phyloP scores from a whole-genome alignment of 2,113 vertebrate genomes.

The Hepsetus odoe region DNA sequence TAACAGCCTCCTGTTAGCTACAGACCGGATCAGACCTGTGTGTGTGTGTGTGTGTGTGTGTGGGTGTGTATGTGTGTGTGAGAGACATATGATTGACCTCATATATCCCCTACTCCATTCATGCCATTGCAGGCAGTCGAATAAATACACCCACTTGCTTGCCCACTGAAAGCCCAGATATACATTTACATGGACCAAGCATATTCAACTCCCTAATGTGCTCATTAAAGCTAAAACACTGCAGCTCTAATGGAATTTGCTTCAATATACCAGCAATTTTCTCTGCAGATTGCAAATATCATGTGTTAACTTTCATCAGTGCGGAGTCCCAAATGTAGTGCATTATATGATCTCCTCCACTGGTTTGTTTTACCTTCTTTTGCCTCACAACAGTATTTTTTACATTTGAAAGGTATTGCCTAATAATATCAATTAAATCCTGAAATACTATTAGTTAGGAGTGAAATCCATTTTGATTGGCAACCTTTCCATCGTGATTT shows the following conservation, averaged over 20 bases:
- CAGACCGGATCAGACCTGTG: conserved; percentile 52
- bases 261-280: background rate
- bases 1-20: conserved; percentile 59
- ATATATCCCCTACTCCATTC: background rate
- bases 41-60: background rate
- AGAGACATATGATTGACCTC: conserved; percentile 1
- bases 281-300: background rate
- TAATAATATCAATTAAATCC: too few relatives aligned
- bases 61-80: background rate
- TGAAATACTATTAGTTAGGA: too few relatives aligned
- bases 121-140: background rate
- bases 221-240: background rate
- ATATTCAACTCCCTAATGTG: background rate
- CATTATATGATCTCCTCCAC: background rate
- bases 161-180: background rate
- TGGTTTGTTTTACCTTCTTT: too few relatives aligned
- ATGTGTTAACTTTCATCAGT: background rate
- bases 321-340: background rate
- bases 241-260: conserved; percentile 8
- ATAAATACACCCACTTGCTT: conserved; percentile 9
- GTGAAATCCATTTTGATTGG: too few relatives aligned
- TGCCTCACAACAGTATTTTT: too few relatives aligned
- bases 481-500: too few relatives aligned
- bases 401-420: too few relatives aligned
- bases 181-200: background rate